These are phyloP conservation scores for Halocynthia roretzi DNA, from an alignment of 23 tunicate genomes.

Conservation along the genomic window DNA sequence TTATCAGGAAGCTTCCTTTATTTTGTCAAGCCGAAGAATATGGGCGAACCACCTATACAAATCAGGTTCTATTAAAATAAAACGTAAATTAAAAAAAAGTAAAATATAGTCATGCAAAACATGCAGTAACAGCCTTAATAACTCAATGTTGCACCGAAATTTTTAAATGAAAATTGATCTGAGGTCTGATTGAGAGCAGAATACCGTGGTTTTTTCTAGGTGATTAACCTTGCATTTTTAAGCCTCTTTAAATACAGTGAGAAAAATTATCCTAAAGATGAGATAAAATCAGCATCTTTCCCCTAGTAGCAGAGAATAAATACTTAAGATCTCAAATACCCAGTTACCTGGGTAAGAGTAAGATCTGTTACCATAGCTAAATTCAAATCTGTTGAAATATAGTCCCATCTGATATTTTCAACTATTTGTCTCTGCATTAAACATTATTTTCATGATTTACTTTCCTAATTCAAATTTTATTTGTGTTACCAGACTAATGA, in stretches of 20 bases:
- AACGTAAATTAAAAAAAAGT: too few relatives aligned
- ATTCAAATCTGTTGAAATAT: background rate
- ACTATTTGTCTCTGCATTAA: background rate
- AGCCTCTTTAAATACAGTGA: too few relatives aligned
- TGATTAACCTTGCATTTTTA: too few relatives aligned
- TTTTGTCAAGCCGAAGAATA: slow-evolving; percentile 65
- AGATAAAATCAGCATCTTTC: too few relatives aligned
- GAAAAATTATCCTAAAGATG: too few relatives aligned
- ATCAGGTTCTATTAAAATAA: slow-evolving; percentile 31
- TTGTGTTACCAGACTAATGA: slow-evolving; percentile 42
- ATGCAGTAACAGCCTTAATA: too few relatives aligned
- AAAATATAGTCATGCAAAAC: too few relatives aligned
- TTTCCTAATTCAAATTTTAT: background rate
- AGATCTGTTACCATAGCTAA: background rate
- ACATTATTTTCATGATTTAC: background rate
- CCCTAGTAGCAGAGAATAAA: too few relatives aligned
- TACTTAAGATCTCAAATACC: too few relatives aligned
- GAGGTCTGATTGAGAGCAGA: too few relatives aligned
- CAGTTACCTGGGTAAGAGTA: too few relatives aligned
- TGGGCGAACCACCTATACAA: slow-evolving; percentile 92
- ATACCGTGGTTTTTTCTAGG: too few relatives aligned
- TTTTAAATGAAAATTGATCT: background rate
- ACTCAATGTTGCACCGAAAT: background rate
- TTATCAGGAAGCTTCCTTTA: slow-evolving; percentile 75
- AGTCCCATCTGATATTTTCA: background rate